Conservation (phyloP, 1,140 invertebrate species). For the Callitettix versicolor region DNA sequence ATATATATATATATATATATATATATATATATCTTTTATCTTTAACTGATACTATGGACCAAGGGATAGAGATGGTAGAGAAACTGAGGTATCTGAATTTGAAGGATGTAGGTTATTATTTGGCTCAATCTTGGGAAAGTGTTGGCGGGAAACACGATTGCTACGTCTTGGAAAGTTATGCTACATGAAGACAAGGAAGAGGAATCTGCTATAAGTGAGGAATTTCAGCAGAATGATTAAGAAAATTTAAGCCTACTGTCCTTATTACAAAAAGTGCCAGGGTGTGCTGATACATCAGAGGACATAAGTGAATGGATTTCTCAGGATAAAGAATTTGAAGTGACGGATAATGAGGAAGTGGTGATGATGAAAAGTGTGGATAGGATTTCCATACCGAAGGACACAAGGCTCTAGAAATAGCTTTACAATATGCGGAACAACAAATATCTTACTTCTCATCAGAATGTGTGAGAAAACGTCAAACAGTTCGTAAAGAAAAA, state of each 20-base stretch:
- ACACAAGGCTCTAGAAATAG: conserved; percentile 3
- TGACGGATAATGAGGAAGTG: conserved; percentile 1
- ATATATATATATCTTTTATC: no score
- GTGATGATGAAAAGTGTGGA: not conserved
- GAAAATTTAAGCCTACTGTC: not conserved
- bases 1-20: not conserved
- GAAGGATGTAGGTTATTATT: conserved; percentile 6
- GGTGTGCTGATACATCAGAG: not conserved
- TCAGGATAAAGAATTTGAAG: conserved; percentile 6
- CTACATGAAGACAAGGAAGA: not conserved
- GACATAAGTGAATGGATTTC: conserved; percentile 1
- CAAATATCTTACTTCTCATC: no score
- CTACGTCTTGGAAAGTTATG: not conserved
- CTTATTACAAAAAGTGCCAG: not conserved
- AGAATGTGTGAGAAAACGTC: no score
- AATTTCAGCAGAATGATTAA: not conserved
- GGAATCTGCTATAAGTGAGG: no score
- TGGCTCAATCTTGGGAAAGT: not conserved
- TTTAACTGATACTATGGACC: conserved; percentile 6
- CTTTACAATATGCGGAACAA: conserved; percentile 2
- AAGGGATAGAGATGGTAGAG: conserved; percentile 1
- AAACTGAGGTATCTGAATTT: conserved; percentile 1
- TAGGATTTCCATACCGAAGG: not conserved
- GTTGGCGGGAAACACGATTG: conserved; percentile 2
- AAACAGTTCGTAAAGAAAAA: no score